phyloP scores from a whole-genome alignment of 2,797 vertebrate species.

The Manis crassicaudata region DNA sequence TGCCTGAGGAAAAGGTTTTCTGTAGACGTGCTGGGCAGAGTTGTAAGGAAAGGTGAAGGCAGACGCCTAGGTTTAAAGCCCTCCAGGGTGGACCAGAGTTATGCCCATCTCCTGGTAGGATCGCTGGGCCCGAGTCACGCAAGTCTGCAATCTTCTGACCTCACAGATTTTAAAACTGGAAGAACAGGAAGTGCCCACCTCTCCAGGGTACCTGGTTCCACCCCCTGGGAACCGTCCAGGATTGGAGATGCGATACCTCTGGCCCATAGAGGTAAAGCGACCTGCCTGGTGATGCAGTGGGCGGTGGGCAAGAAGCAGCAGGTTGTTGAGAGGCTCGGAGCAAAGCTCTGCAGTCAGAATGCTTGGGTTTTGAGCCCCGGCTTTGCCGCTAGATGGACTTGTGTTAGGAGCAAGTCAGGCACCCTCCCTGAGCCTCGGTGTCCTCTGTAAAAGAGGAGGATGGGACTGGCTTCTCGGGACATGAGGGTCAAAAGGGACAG shows the following conservation, averaged over 20 bases:
- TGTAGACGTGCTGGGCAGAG: background rate
- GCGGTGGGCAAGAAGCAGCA: background rate
- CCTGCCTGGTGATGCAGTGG: background rate
- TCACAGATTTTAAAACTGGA: slow-evolving; percentile 56
- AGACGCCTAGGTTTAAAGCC: background rate
- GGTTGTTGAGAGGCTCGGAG: background rate
- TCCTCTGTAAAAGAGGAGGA: background rate
- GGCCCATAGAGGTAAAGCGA: background rate
- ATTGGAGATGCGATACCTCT: background rate
- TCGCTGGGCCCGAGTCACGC: slow-evolving; percentile 57
- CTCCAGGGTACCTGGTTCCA: background rate
- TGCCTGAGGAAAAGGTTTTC: slow-evolving; percentile 48
- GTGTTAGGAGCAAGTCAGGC: background rate
- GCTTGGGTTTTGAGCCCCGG: background rate
- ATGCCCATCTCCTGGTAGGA: background rate
- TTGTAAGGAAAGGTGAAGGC: background rate
- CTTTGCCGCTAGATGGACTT: background rate
- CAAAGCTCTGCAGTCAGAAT: background rate
- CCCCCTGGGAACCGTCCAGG: background rate
- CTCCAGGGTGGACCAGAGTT: background rate
- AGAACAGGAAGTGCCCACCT: slow-evolving; percentile 60
- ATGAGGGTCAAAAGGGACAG: background rate
- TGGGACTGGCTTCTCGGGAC: background rate
- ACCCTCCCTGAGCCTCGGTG: background rate
- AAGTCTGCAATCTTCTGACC: slow-evolving; percentile 40